Conservation (phyloP, 2,113 vertebrate species). For the Pipra filicauda region DNA sequence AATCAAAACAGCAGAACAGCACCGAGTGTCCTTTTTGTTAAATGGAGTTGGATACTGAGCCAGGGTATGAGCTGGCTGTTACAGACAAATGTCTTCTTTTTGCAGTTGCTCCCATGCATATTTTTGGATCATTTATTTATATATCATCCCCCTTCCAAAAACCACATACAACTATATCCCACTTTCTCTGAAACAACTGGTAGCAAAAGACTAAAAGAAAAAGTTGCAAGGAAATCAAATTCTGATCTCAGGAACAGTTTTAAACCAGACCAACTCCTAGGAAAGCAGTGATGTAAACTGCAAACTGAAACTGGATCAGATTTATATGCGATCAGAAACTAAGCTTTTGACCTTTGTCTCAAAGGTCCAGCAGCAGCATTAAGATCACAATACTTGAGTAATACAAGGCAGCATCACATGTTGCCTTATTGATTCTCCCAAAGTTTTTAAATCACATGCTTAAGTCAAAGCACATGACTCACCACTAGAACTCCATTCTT, state of each 20-base stretch:
- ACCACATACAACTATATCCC: neutral
- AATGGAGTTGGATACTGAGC: neutral
- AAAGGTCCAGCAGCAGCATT: neutral
- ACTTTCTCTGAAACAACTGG: neutral
- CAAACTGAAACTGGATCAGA: neutral
- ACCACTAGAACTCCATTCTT: neutral
- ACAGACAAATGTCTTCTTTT: neutral
- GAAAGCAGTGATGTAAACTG: neutral
- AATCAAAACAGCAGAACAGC: neutral
- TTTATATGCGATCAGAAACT: neutral
- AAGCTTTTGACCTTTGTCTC: neutral
- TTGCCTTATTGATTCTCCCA: neutral
- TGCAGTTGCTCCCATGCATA: neutral
- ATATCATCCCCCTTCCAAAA: neutral
- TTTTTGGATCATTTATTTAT: neutral
- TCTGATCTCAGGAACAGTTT: neutral
- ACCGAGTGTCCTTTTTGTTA: neutral
- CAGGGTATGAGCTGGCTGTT: neutral
- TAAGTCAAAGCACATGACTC: neutral
- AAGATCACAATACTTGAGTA: neutral
- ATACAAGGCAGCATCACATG: neutral
- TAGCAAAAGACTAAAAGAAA: neutral
- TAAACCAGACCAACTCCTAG: neutral
- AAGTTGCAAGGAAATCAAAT: neutral
- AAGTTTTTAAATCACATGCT: conserved; percentile 3